Conservation (phyloP, 2,113 vertebrate species). For the Pseudolaguvia tuberculata region DNA sequence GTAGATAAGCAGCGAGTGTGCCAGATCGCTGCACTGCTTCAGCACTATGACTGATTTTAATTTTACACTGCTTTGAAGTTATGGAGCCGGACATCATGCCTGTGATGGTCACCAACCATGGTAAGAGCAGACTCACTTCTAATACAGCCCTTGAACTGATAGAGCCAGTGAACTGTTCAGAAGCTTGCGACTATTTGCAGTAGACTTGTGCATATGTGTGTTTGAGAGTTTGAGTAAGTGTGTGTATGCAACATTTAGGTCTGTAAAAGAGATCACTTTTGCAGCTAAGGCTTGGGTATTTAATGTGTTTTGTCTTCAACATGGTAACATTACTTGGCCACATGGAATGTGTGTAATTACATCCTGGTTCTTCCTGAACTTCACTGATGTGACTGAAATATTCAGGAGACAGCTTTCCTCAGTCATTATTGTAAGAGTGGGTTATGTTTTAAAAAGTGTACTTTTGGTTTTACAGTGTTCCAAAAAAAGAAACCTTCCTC, state of each 20-base stretch:
- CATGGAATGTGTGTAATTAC: slow-evolving; percentile 28
- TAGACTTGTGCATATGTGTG: not conserved
- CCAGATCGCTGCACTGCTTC: slow-evolving; percentile 17
- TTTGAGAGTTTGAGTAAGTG: not conserved
- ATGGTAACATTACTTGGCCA: slow-evolving; percentile 15
- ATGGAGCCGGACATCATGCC: slow-evolving; percentile 72
- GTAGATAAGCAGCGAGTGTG: slow-evolving; percentile 18
- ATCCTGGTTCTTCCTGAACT: not conserved
- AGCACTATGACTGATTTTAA: slow-evolving; percentile 62
- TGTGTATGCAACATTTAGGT: not conserved
- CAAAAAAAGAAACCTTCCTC: not conserved
- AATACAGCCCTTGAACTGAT: slow-evolving; percentile 14
- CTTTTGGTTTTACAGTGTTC: not conserved
- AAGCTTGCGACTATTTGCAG: slow-evolving; percentile 9
- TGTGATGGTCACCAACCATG: slow-evolving; percentile 71
- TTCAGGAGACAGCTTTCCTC: not conserved
- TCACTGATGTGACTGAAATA: not conserved
- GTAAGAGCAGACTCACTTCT: slow-evolving; percentile 62
- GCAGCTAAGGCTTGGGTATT: slow-evolving; percentile 5
- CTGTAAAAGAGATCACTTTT: slow-evolving; percentile 42
- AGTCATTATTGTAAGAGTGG: not conserved
- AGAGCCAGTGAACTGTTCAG: slow-evolving; percentile 16
- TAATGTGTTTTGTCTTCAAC: slow-evolving; percentile 23
- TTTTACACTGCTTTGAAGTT: slow-evolving; percentile 55
- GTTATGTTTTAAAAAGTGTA: not conserved